phyloP scores from a whole-genome alignment of 2,888 invertebrate species.

The Apodemia mormo region DNA sequence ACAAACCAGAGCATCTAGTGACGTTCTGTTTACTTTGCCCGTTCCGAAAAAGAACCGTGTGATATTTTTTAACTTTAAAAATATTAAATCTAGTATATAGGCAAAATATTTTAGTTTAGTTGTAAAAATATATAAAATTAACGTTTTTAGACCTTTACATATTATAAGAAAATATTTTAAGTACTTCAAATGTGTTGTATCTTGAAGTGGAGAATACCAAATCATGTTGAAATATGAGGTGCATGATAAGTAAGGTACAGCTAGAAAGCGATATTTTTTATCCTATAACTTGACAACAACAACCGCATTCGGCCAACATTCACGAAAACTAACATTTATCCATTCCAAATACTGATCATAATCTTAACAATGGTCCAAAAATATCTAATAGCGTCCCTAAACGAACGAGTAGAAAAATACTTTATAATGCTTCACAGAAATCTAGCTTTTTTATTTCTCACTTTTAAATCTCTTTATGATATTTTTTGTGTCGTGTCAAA shows the following conservation, averaged over 20 bases:
- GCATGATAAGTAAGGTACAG: conserved; percentile 61
- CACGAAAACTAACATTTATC: conserved; percentile 66
- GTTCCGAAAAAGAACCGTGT: too few species aligned
- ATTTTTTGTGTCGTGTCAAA: conserved; percentile 51
- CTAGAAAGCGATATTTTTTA: conserved; percentile 55
- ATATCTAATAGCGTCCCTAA: conserved; percentile 79
- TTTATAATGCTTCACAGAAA: conserved; percentile 71
- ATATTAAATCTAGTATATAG: too few species aligned
- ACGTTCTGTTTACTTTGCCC: too few species aligned
- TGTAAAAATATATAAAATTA: too few species aligned
- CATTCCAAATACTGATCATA: conserved; percentile 74
- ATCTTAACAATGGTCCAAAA: conserved; percentile 81
- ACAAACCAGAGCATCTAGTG: too few species aligned
- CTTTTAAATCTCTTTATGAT: conserved; percentile 48
- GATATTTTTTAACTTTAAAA: too few species aligned
- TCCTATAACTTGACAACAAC: conserved; percentile 59
- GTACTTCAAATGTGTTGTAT: background rate
- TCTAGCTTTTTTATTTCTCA: conserved; percentile 62
- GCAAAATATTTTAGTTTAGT: too few species aligned
- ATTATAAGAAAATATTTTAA: background rate
- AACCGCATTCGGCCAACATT: conserved; percentile 57
- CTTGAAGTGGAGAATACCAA: conserved; percentile 30
- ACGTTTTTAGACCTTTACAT: too few species aligned
- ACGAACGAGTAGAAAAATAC: conserved; percentile 81
- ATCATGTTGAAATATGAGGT: conserved; percentile 33